Evolutionary conservation across 2,113 vertebrate genomes (phyloP).

Genomic region (Cygnus buccinator): DNA sequence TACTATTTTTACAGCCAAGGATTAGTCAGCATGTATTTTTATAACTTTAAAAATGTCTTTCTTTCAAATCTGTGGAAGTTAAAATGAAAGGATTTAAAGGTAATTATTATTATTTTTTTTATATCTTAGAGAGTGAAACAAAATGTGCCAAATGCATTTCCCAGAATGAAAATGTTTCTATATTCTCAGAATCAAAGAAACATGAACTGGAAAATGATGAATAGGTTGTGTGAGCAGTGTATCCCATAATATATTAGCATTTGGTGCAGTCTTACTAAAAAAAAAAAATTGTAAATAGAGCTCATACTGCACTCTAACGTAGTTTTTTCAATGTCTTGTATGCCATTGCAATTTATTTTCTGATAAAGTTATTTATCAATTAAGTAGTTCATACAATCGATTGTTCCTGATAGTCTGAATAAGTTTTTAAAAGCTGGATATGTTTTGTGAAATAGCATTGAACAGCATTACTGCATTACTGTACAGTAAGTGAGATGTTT

Average conservation of each 20-base stretch:
- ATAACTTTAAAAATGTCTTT: neutral
- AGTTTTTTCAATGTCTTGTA: neutral
- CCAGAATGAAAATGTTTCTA: neutral
- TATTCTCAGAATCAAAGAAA: neutral
- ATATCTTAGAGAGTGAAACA: neutral
- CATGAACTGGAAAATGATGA: neutral
- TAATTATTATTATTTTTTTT: neutral
- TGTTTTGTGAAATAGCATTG: neutral
- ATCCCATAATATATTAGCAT: neutral
- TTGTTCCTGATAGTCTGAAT: neutral
- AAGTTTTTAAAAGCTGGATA: neutral
- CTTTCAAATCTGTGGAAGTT: neutral
- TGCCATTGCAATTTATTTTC: neutral
- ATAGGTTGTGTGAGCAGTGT: neutral
- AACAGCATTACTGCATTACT: neutral
- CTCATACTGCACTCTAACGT: neutral
- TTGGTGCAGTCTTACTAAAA: neutral
- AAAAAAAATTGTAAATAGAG: neutral
- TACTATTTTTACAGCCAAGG: neutral
- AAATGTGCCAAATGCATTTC: neutral
- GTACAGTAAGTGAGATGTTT: neutral
- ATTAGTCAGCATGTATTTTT: neutral
- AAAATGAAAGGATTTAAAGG: neutral
- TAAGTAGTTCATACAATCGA: neutral
- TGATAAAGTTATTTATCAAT: neutral